Base-by-base conservation (phyloP, 2,888 invertebrate genomes). In the Dryobotodes eremita region DNA sequence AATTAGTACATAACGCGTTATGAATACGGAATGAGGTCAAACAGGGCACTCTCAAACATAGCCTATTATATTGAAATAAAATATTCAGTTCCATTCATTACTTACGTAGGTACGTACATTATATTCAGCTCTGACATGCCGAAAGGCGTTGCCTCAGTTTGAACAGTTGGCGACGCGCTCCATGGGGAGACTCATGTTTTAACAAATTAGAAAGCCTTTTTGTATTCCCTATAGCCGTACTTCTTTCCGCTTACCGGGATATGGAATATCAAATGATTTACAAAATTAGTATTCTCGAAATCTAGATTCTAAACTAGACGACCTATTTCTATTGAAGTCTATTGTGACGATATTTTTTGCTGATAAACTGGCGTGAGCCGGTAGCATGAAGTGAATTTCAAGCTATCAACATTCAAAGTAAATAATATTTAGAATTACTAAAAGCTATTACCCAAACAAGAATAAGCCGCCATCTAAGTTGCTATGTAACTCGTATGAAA, bases 11-110 rank as follows among this genome's bases (percentile, higher is more conserved):
- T 96, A 96, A 93, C 95, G 92, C 94, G 94, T 89, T 93, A 93
- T 95, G 97, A 95, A 97, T 97, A 96, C 95, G 85, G 86, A 96
- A 96, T 96, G 96, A 96, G 96, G 96, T 96, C 95, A 95, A 95
- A 95, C 94, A 94, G 95, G 95, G 96, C 95, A 95, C 94, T 95
- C 93, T 94, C 93, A 94, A 95, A 95, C 93, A 94, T 88, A 90
- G 90, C 90, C 94, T 92, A 95, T 95, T 96, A 95, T 96, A 94
- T 94, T 92, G 93, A 95, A 96, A 96, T 96, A 96, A 96, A 96
- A 96, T 96, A 97, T 96, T 96, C 96, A 92, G 93, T 92, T 92
- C 95, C 95, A 96, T 97, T 96, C 96, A 96, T 94, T 94, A 94
- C 93, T 88, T 91, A 91, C 90, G 92, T 92, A 89, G 92, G 92